Conservation (phyloP, 1,140 invertebrate genomes). For the Heliconius hermathena region DNA sequence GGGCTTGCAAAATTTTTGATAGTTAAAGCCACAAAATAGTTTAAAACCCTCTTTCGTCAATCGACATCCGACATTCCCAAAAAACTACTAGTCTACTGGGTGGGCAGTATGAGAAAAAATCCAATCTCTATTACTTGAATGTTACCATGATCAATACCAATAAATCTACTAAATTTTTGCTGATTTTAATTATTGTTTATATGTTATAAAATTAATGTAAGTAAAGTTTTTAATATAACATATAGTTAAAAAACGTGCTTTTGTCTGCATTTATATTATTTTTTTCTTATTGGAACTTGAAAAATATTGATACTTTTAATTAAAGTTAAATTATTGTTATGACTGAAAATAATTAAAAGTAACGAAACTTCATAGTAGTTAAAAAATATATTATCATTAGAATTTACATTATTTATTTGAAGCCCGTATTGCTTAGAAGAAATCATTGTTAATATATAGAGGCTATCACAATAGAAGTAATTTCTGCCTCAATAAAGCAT, state of each 20-base stretch:
- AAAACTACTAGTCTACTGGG: slow-evolving; percentile 45
- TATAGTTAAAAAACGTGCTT: background rate
- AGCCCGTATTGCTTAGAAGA: no score
- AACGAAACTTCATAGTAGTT: no score
- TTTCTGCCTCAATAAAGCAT: no score
- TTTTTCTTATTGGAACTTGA: no score
- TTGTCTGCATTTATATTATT: no score
- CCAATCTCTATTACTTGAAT: slow-evolving; percentile 22
- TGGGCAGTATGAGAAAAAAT: slow-evolving; percentile 26
- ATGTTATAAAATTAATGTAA: background rate
- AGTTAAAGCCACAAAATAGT: slow-evolving; percentile 42
- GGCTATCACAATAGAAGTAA: no score
- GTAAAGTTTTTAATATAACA: background rate
- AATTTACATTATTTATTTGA: no score
- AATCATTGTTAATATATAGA: no score
- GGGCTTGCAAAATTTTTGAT: slow-evolving; percentile 38
- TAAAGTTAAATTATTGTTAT: no score
- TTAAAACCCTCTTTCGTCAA: slow-evolving; percentile 46
- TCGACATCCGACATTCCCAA: slow-evolving; percentile 59
- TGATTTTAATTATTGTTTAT: background rate
- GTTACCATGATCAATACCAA: slow-evolving; percentile 11
- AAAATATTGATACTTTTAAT: no score
- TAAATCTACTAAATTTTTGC: slow-evolving; percentile 2
- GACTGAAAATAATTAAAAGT: no score
- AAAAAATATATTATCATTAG: no score